Evolutionary conservation across 2,888 invertebrate genomes (phyloP).

Genomic region (Eulithis prunata): DNA sequence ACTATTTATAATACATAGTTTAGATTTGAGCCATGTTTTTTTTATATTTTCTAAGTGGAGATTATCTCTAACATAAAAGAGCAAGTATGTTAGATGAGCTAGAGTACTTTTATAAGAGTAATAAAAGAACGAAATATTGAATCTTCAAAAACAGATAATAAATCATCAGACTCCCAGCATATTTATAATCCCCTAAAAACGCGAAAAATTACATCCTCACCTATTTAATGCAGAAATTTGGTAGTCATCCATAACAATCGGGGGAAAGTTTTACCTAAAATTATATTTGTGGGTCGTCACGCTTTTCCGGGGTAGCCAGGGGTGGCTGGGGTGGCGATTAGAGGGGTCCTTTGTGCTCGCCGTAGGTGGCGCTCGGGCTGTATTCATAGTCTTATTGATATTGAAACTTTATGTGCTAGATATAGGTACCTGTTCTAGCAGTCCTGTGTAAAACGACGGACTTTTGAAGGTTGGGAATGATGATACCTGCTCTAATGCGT

Average conservation of each 20-base stretch:
- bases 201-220: constrained; percentile 49
- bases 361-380: constrained; percentile 64
- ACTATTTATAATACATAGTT: no score
- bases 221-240: constrained; percentile 70
- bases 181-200: constrained; percentile 48
- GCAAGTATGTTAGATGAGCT: no score
- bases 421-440: not conserved
- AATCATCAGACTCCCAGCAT: constrained; percentile 38
- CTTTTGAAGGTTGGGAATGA: no score
- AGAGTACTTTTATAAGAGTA: no score
- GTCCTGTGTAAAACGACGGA: no score
- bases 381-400: constrained; percentile 63
- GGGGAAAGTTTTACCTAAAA: constrained; percentile 82
- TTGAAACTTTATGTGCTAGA: constrained; percentile 26
- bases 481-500: no score
- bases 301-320: constrained; percentile 69
- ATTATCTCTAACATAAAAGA: no score
- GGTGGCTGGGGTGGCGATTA: constrained; percentile 68
- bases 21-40: no score
- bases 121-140: constrained; percentile 5
- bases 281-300: constrained; percentile 85
- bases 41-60: no score
- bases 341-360: constrained; percentile 75
- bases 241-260: constrained; percentile 68
- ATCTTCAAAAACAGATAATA: constrained; percentile 28